A percentile compares a stretch with the other conserved stretches of the same genome.
phyloP scores from a whole-genome alignment of 2,113 vertebrate species.

The Pseudonaja textilis region DNA sequence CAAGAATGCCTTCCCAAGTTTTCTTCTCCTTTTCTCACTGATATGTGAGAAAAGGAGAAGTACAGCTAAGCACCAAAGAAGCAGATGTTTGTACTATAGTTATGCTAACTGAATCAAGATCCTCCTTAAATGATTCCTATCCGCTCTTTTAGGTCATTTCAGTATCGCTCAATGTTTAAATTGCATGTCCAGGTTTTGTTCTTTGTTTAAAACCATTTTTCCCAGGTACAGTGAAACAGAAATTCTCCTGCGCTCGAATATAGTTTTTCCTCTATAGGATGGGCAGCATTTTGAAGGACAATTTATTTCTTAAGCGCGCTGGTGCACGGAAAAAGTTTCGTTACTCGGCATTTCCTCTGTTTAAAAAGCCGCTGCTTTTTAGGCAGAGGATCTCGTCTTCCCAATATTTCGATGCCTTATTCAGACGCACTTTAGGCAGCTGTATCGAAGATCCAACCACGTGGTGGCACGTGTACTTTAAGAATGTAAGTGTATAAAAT shows the following conservation, averaged over 20 bases:
- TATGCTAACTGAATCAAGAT: background rate
- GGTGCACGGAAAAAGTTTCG: background rate
- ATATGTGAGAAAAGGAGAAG: background rate
- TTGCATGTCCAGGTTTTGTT: background rate
- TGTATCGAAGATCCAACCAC: slow-evolving; percentile 64
- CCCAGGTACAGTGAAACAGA: background rate
- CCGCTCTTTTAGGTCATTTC: background rate
- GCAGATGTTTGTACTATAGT: background rate
- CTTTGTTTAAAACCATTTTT: background rate
- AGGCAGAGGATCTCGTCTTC: background rate
- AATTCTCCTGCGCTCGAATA: background rate
- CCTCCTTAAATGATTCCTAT: background rate
- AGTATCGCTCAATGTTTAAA: background rate
- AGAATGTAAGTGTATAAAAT: slow-evolving; percentile 79
- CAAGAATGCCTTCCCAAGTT: background rate
- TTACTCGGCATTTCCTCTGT: background rate
- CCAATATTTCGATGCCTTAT: slow-evolving; percentile 41
- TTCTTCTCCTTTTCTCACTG: background rate
- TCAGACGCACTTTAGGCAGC: slow-evolving; percentile 74
- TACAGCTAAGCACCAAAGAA: background rate
- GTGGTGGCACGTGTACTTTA: slow-evolving; percentile 75
- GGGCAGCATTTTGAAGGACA: background rate
- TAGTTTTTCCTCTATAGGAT: background rate
- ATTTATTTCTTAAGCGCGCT: background rate
- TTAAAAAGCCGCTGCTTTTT: background rate